Conservation (phyloP, 2,797 vertebrate species). For the Acrossocheilus wenchowensis region DNA sequence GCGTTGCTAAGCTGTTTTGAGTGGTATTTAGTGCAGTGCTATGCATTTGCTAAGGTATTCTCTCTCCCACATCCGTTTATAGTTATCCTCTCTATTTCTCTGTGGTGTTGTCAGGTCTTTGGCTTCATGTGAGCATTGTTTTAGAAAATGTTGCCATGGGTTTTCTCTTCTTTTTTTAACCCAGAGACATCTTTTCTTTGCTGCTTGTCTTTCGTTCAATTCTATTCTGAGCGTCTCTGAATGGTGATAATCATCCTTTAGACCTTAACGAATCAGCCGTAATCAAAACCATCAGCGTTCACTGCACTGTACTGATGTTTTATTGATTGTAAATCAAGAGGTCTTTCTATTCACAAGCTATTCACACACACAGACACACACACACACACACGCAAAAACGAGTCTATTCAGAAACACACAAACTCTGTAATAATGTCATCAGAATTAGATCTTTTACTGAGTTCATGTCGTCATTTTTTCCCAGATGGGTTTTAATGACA, state of each 20-base stretch:
- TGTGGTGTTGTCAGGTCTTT: slow-evolving; percentile 29
- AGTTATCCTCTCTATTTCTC: neutral
- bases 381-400: neutral
- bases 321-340: slow-evolving; percentile 80
- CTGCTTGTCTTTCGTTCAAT: slow-evolving; percentile 52
- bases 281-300: slow-evolving; percentile 80
- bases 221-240: slow-evolving; percentile 47
- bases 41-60: neutral
- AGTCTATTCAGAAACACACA: slow-evolving; percentile 1
- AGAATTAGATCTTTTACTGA: slow-evolving; percentile 47
- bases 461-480: slow-evolving; percentile 61
- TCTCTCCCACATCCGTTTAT: slow-evolving; percentile 8
- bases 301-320: slow-evolving; percentile 69
- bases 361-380: slow-evolving; percentile 62
- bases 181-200: slow-evolving; percentile 62
- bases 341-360: slow-evolving; percentile 64
- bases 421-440: slow-evolving; percentile 17
- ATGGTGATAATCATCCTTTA: slow-evolving; percentile 64
- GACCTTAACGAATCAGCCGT: slow-evolving; percentile 71
- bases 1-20: neutral
- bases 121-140: slow-evolving; percentile 5
- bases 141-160: neutral
- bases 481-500: slow-evolving; percentile 55
- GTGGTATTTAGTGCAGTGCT: slow-evolving; percentile 5
- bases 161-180: slow-evolving; percentile 55